Evolutionary conservation across 2,113 vertebrate genomes (phyloP).

Genomic region (Oncorhynchus tshawytscha): DNA sequence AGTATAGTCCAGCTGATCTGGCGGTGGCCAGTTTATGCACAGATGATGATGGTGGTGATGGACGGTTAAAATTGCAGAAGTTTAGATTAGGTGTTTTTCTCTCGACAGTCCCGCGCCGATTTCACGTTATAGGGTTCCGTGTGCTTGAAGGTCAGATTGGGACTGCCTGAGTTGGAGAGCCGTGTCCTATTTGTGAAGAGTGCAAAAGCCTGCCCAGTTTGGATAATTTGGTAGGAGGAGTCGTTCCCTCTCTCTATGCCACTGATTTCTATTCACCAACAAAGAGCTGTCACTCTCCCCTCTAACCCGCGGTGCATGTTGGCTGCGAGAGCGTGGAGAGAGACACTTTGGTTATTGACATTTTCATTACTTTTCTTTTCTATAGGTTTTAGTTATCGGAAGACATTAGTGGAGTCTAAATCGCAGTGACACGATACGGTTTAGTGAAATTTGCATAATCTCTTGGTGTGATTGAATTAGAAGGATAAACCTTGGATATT

Average conservation of each 20-base stretch:
- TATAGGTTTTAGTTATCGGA: constrained; percentile 7
- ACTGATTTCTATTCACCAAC: constrained; percentile 95
- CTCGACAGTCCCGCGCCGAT: constrained; percentile 67
- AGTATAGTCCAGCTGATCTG: constrained; percentile 76
- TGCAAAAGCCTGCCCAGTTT: constrained; percentile 96
- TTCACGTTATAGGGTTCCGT: constrained; percentile 81
- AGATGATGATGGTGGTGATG: background rate
- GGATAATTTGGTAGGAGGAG: constrained; percentile 99
- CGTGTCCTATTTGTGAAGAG: constrained; percentile 96
- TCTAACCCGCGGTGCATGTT: constrained; percentile 77
- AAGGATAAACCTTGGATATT: background rate
- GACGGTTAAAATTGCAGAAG: constrained; percentile 14
- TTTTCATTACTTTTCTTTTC: constrained; percentile 61
- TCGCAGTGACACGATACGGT: background rate
- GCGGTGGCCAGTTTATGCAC: constrained; percentile 58
- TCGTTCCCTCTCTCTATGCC: constrained; percentile 81
- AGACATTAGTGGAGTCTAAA: background rate
- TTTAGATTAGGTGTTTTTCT: constrained; percentile 46
- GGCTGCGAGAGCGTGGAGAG: constrained; percentile 74
- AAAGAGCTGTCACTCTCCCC: constrained; percentile 96
- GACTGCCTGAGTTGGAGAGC: constrained; percentile 88
- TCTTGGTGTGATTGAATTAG: background rate
- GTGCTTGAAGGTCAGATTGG: constrained; percentile 91
- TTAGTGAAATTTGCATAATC: constrained; percentile 7
- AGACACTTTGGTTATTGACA: constrained; percentile 58